Evolutionary conservation across 1,140 invertebrate genomes (phyloP).

Genomic region (Leptopilina clavipes): DNA sequence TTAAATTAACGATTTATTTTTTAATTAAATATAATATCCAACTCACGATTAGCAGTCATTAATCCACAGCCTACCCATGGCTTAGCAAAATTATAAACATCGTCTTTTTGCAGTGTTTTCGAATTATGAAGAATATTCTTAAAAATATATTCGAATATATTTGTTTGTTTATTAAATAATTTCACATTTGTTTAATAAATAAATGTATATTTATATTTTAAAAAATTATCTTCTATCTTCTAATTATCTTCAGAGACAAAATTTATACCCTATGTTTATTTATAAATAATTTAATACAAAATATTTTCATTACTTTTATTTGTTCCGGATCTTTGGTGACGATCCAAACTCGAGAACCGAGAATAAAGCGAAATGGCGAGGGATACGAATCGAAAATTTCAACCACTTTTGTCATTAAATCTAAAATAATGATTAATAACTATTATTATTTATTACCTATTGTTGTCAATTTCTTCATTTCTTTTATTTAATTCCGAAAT

Average conservation of each 20-base stretch:
- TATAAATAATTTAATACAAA: too few species aligned
- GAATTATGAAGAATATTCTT: neutral
- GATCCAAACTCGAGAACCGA: neutral
- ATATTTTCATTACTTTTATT: neutral
- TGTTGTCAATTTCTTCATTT: too few species aligned
- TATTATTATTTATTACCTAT: neutral
- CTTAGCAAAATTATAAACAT: neutral
- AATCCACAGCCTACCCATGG: constrained; percentile 1
- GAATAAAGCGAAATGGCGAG: neutral
- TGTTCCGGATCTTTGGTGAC: neutral
- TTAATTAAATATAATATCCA: neutral
- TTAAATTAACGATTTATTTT: neutral
- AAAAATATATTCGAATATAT: neutral
- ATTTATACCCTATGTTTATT: too few species aligned
- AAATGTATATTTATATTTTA: too few species aligned
- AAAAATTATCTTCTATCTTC: too few species aligned
- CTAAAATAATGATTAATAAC: neutral
- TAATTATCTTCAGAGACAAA: too few species aligned
- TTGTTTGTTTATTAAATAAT: too few species aligned
- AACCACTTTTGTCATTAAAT: neutral
- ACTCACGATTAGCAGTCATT: neutral
- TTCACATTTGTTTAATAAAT: too few species aligned
- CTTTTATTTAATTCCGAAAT: too few species aligned
- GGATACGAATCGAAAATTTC: neutral
- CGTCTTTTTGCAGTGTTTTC: neutral